phyloP scores from a whole-genome alignment of 2,797 vertebrate species.

The Spinus pinus region DNA sequence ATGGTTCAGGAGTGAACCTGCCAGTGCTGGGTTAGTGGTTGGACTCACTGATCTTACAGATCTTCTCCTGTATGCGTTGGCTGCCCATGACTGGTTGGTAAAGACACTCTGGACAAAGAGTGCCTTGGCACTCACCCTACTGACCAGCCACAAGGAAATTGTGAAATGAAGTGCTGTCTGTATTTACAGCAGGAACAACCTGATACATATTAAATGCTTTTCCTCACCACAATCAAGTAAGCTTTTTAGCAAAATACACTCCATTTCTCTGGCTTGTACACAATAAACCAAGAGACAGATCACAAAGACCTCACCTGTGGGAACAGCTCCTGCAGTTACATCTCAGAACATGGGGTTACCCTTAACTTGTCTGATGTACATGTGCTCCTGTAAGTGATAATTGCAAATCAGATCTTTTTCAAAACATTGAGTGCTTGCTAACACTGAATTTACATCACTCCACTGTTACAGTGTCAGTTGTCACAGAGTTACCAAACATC shows the following conservation, averaged over 20 bases:
- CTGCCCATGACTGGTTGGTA: background rate
- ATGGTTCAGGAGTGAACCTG: background rate
- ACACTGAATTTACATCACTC: background rate
- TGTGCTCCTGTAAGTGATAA: background rate
- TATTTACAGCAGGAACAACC: background rate
- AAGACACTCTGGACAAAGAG: background rate
- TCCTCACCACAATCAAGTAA: background rate
- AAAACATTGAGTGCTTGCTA: background rate
- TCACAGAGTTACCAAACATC: background rate
- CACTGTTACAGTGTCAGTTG: background rate
- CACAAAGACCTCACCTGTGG: background rate
- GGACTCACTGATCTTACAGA: accelerated
- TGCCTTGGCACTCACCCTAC: background rate
- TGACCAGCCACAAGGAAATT: background rate
- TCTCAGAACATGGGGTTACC: background rate
- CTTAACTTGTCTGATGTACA: accelerated
- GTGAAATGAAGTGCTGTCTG: background rate
- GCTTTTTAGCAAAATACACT: background rate
- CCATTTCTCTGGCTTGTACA: background rate
- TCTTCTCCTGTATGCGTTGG: background rate
- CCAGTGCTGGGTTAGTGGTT: background rate
- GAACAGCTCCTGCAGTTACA: background rate
- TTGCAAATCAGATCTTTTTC: background rate
- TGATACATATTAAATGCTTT: background rate
- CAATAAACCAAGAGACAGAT: background rate